Evolutionary conservation across 1,140 invertebrate species (phyloP).

Genomic region (Episyrphus balteatus): DNA sequence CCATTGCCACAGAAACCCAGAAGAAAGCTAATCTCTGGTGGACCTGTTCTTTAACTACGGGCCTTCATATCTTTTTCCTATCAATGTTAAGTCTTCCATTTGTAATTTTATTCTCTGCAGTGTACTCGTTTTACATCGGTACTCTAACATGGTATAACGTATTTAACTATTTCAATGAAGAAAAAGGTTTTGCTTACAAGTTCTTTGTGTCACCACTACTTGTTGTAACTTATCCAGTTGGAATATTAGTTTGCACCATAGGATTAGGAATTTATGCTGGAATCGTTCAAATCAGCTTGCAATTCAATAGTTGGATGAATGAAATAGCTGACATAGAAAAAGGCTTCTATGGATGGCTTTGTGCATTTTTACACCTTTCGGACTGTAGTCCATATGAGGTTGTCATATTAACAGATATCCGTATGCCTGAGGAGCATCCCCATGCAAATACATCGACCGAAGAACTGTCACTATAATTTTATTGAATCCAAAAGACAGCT

Average conservation of each 20-base stretch:
- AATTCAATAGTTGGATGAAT: slow-evolving; percentile 53
- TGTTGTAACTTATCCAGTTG: slow-evolving; percentile 59
- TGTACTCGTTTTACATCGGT: slow-evolving; percentile 63
- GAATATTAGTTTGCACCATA: slow-evolving; percentile 52
- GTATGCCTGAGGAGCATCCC: slow-evolving; percentile 14
- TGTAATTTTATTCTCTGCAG: slow-evolving; percentile 48
- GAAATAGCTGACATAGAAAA: slow-evolving; percentile 66
- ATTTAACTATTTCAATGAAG: slow-evolving; percentile 57
- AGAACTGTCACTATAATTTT: slow-evolving; percentile 29
- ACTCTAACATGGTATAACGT: slow-evolving; percentile 69
- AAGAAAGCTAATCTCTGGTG: slow-evolving; percentile 44
- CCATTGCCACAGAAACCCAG: slow-evolving; percentile 46
- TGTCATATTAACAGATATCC: slow-evolving; percentile 31
- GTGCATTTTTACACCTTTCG: slow-evolving; percentile 51
- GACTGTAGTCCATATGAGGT: slow-evolving; percentile 45
- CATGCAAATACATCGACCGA: slow-evolving; percentile 33
- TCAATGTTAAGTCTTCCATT: slow-evolving; percentile 55
- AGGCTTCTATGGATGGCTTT: slow-evolving; percentile 69
- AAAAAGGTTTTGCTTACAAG: slow-evolving; percentile 49
- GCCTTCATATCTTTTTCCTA: slow-evolving; percentile 55
- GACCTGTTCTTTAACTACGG: slow-evolving; percentile 47
- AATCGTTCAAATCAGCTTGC: slow-evolving; percentile 55
- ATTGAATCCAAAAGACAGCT: neutral
- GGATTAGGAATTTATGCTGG: slow-evolving; percentile 56
- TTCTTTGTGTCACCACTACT: slow-evolving; percentile 53